These are phyloP conservation scores for Diglossa cyanea DNA, from an alignment of 2,797 vertebrate genomes.

Conservation along the genomic window DNA sequence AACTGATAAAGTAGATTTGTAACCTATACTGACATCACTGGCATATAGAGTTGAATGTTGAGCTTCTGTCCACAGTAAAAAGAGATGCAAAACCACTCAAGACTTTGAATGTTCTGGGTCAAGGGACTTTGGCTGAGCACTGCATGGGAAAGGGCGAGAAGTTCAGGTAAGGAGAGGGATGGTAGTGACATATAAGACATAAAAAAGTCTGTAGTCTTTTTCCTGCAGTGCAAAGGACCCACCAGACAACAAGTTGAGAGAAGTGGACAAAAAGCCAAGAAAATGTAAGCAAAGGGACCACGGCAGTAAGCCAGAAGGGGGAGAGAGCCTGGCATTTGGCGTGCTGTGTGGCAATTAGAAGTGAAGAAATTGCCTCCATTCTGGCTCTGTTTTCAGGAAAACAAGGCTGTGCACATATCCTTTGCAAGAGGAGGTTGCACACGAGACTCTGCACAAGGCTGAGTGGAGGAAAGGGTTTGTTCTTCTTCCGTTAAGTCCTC, in stretches of 20 bases:
- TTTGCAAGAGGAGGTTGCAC: background rate
- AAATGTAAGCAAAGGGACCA: background rate
- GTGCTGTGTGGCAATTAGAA: background rate
- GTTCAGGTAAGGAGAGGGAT: background rate
- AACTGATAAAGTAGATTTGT: background rate
- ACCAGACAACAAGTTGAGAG: background rate
- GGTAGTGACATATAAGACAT: background rate
- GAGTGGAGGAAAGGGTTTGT: background rate
- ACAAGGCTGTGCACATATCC: background rate
- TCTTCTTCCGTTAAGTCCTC: background rate
- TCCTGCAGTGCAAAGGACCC: background rate
- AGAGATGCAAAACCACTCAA: background rate
- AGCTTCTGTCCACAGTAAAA: background rate
- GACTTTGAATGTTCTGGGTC: background rate
- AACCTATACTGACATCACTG: background rate
- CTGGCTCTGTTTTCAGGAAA: background rate
- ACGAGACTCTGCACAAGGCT: rapidly evolving
- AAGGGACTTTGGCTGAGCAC: background rate
- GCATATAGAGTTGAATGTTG: background rate
- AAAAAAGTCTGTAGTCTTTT: background rate
- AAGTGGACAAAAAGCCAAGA: background rate
- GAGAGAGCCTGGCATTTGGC: background rate
- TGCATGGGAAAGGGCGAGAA: background rate
- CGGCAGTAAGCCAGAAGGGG: background rate
- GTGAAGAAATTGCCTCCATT: background rate